A percentile compares a stretch with the other conserved stretches of the same genome.
Evolutionary conservation across 92 coral and sea anemone genomes (phyloP).

Genomic region (Desmophyllum pertusum): DNA sequence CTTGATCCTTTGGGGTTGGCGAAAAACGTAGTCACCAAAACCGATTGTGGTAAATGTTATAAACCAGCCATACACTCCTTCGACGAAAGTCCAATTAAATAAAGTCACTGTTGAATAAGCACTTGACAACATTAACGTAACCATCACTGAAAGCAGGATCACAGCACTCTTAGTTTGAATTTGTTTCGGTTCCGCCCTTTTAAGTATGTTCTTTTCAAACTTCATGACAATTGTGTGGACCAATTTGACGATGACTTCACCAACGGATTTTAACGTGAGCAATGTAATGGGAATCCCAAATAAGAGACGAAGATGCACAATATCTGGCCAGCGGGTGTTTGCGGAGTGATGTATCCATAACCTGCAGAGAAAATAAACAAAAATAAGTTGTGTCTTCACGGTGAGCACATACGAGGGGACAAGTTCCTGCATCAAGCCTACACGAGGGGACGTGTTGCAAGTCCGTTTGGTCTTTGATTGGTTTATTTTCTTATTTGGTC

Average conservation of each 20-base stretch:
- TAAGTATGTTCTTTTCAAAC: slow-evolving; percentile 24
- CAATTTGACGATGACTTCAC: slow-evolving; percentile 22
- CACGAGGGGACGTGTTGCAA: no score
- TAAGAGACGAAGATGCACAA: slow-evolving; percentile 2
- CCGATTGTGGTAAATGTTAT: slow-evolving; percentile 48
- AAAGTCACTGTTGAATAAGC: neutral
- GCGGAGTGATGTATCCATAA: neutral
- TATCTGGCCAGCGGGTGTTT: slow-evolving; percentile 43
- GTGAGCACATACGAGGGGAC: no score
- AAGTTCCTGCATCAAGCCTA: no score
- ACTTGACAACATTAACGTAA: neutral
- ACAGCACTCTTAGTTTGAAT: slow-evolving; percentile 19
- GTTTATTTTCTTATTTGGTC: no score
- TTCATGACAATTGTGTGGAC: neutral
- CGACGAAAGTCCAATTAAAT: slow-evolving; percentile 7
- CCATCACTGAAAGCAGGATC: slow-evolving; percentile 20
- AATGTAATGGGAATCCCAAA: slow-evolving; percentile 35
- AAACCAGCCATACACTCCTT: slow-evolving; percentile 47
- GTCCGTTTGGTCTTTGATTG: no score
- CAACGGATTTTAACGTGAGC: slow-evolving; percentile 32
- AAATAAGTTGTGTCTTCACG: no score
- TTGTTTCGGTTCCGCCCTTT: slow-evolving; percentile 2
- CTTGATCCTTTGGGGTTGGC: neutral
- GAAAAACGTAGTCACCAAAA: slow-evolving; percentile 35
- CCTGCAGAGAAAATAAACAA: slow-evolving; percentile 12